Evolutionary conservation across 2,113 vertebrate species (phyloP), one percentile per base, ranked within the genome.

Genomic region (Aix galericulata): DNA sequence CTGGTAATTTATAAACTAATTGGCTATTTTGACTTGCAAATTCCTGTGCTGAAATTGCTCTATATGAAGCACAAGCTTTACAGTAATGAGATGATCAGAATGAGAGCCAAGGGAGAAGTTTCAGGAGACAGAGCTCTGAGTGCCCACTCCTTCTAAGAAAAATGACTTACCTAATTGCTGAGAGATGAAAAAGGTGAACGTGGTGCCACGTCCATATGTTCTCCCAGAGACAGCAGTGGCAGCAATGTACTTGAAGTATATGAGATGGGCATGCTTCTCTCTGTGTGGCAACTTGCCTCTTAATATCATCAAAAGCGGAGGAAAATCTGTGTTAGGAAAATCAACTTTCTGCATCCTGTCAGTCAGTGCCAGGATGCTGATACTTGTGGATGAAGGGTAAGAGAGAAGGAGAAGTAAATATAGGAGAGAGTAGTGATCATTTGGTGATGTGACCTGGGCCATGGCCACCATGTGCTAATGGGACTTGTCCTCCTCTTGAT

Each of bases 11-110:
- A 63, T 63, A 86, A 91, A 69, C 46, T 38, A 89, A 92, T 64
- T 69, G 40, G 46, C 44, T 86, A 27, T 27, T 95, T 75, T 93
- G 46, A 83, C 64, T 88, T 95, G 79, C 56, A 93, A 90, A 93
- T 95, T 91, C 44, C 42, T 72, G 0, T 60, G 60, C 80, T 52
- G 48, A 76, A 90, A 58, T 74, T 90, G 31, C 60, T 86, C 27
- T 77, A 3, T 74, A 83, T 22, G 82, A 88, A 91, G 48, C 32
- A 83, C 8, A 67, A 78, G 20, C 69, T 91, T 78, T 79, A 62
- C 1, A 3, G 16, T 31, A 89, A 88, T 75, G 56, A 94, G 44
- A 44, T 83, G 16, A 86, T 90, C 68, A 86, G 52, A 90, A 75
- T 84, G 46, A 64, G 52, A 84, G 53, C 56, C 69, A 62, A 81